Evolutionary conservation across 2,888 invertebrate species (phyloP), one percentile per base, ranked within the genome.

Genomic region (Chaetoderma sp.): DNA sequence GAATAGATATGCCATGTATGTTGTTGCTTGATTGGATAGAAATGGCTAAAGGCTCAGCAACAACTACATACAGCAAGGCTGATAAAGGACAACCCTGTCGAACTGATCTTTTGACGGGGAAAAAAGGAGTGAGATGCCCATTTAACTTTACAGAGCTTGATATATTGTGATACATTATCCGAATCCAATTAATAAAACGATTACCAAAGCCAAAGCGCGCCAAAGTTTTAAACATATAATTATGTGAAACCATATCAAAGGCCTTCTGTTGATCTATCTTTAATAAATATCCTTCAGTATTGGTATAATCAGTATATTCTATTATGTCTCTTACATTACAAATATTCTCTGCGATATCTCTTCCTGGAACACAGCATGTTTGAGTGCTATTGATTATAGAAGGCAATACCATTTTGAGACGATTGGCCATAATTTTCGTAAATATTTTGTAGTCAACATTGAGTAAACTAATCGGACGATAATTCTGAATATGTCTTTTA

Each of bases 251-350:
- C 47, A 73, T 56, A 55, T 75, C 73, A 36, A 75, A 75, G 1
- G 72, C 74, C 45, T 75, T 77, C 52, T 70, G 71, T 62, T 75
- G 75, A 47, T 77, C 74, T 32, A 73, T 32, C 60, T 44, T 47
- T 28, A 74, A 67, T 54, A 73, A 71, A 45, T 57, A 57, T 32
- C 68, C 61, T 39, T 52, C 18, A n/a, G 67, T 25, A 13, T 74
- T 28, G 49, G 72, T 66, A 36, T 68, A 63, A 18, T 73, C 58
- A 23, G 60, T 54, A 74, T 67, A 74, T 49, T 69, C 65, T 21
- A 68, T n/a, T 25, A 70, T 56, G 62, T 73, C 67, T 18, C 73
- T 47, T 1, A 71, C 44, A 25, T 70, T 44, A 65, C 71, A 65
- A 10, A 63, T 50, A 56, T 72, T 75, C 32, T 74, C 74, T 54